These are phyloP conservation scores for Musca vetustissima DNA, from an alignment of 1,140 invertebrate genomes.

Conservation along the genomic window DNA sequence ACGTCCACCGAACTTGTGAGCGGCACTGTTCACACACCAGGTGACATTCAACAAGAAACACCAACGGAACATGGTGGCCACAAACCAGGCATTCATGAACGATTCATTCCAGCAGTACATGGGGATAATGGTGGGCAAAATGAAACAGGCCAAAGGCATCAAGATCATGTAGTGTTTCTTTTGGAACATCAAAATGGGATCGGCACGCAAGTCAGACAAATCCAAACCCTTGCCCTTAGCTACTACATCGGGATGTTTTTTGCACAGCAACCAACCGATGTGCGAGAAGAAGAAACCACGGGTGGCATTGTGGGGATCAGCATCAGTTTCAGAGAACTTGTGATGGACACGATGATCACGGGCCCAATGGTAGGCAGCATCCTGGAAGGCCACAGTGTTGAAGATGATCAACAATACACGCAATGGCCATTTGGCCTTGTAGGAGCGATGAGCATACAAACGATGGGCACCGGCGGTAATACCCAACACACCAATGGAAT, in stretches of 20 bases:
- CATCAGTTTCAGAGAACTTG: constrained; percentile 93
- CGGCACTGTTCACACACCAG: constrained; percentile 92
- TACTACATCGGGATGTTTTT: constrained; percentile 87
- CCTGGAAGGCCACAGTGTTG: constrained; percentile 87
- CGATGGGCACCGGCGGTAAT: constrained; percentile 93
- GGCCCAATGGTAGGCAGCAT: constrained; percentile 87
- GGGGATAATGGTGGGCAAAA: constrained; percentile 81
- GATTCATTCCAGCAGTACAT: constrained; percentile 81
- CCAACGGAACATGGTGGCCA: constrained; percentile 80
- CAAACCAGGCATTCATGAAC: constrained; percentile 74
- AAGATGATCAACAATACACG: constrained; percentile 73
- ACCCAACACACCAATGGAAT: constrained; percentile 72
- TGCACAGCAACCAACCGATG: constrained; percentile 87
- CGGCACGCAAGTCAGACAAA: constrained; percentile 80
- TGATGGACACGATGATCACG: constrained; percentile 94
- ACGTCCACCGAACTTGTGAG: constrained; percentile 84
- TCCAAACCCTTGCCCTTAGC: constrained; percentile 83
- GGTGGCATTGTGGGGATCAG: constrained; percentile 92
- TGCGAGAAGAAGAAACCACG: constrained; percentile 94
- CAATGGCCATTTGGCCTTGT: constrained; percentile 88
- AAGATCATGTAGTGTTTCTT: constrained; percentile 79
- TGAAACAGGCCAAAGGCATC: constrained; percentile 79
- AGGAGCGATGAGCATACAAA: constrained; percentile 89
- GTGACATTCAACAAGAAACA: constrained; percentile 82
- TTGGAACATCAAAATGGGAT: constrained; percentile 85